Evolutionary conservation across 1,140 invertebrate genomes (phyloP).

Genomic region (Wasmannia auropunctata): DNA sequence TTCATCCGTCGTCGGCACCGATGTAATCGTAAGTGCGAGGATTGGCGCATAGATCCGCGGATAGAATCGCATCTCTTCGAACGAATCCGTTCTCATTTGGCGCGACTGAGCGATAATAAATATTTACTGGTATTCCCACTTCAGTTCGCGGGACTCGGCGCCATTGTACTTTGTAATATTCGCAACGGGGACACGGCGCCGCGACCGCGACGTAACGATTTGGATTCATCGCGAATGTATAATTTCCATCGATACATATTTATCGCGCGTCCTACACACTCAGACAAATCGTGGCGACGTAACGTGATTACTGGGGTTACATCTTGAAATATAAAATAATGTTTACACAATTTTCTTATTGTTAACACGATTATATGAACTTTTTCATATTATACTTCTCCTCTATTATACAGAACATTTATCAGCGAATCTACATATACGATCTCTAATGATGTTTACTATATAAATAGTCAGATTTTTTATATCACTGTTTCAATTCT

Average conservation of each 20-base stretch:
- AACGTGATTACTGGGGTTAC: background rate
- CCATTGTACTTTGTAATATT: slow-evolving; percentile 52
- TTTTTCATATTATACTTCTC: background rate
- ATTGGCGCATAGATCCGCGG: background rate
- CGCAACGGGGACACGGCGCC: background rate
- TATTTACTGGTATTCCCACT: slow-evolving; percentile 32
- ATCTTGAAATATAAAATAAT: background rate
- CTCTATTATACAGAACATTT: background rate
- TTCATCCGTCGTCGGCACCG: background rate
- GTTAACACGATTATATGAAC: background rate
- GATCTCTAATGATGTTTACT: background rate
- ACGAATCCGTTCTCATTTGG: background rate
- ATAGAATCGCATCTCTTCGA: background rate
- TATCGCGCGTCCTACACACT: background rate
- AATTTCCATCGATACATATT: slow-evolving; percentile 49
- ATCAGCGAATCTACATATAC: background rate
- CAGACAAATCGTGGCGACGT: background rate
- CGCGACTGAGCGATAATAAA: slow-evolving; percentile 16
- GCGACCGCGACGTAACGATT: background rate
- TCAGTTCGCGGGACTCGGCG: background rate
- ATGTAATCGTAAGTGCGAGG: slow-evolving; percentile 1
- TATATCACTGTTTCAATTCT: background rate
- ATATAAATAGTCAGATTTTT: background rate
- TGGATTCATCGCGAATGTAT: slow-evolving; percentile 7
- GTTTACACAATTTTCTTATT: background rate